A percentile compares a stretch with the other conserved stretches of the same genome.
Conservation (phyloP, 2,888 invertebrate genomes). For the Epistrophe eligans region DNA sequence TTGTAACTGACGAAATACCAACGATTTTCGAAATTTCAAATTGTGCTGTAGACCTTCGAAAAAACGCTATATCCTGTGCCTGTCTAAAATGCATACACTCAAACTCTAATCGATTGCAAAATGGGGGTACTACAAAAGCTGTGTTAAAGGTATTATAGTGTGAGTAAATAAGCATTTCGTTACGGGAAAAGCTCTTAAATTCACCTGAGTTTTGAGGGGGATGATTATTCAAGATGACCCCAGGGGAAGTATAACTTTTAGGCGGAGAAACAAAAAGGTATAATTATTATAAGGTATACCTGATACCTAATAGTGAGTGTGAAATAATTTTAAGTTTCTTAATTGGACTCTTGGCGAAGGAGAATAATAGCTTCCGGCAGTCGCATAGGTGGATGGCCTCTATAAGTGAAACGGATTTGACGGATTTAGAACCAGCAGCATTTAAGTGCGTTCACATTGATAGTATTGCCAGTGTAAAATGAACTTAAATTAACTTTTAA, state of each 20-base stretch:
- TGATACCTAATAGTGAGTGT: background rate
- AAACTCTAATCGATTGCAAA: slow-evolving; percentile 47
- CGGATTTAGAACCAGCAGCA: slow-evolving; percentile 17
- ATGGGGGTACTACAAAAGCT: slow-evolving; percentile 44
- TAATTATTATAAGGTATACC: background rate
- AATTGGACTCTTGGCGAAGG: slow-evolving; percentile 13
- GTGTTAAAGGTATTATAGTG: background rate
- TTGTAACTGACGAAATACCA: slow-evolving; percentile 80
- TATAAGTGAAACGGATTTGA: slow-evolving; percentile 55
- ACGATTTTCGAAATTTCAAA: slow-evolving; percentile 69
- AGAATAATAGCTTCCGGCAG: slow-evolving; percentile 55
- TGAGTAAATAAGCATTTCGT: background rate
- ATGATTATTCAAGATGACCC: background rate
- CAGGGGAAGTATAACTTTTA: background rate
- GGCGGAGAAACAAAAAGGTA: background rate
- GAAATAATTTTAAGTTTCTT: slow-evolving; percentile 16
- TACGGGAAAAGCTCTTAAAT: slow-evolving; percentile 35
- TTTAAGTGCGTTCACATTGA: slow-evolving; percentile 38
- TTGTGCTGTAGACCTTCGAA: slow-evolving; percentile 51
- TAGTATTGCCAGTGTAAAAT: slow-evolving; percentile 55
- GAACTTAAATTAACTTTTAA: no score
- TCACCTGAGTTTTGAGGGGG: slow-evolving; percentile 35
- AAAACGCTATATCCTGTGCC: slow-evolving; percentile 48
- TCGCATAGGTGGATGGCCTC: slow-evolving; percentile 72
- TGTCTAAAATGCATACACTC: slow-evolving; percentile 12